Base-by-base conservation (phyloP, 2,113 vertebrate genomes). In the Apaloderma vittatum region DNA sequence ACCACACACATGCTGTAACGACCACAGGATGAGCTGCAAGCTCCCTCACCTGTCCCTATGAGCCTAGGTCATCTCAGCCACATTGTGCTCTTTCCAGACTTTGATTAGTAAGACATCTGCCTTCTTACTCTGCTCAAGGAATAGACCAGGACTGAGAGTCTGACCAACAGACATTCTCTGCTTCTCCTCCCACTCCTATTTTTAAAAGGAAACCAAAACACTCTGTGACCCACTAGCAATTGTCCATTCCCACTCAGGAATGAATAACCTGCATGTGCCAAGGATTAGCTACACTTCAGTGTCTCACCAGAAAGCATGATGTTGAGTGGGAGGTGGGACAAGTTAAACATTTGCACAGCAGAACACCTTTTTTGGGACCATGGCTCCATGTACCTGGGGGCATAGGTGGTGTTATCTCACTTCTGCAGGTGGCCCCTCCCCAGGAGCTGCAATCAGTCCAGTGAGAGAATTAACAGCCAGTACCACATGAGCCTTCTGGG, bases 1-100 rank as follows among this genome's bases (percentile, higher is more conserved):
- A 58, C 59, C 48, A 10, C 2, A 3, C 30, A 26, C 2, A 6
- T 8, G 52, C 65, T 57, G 27, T 26, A 51, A 70, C 0, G 0
- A 55, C 63, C 67, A 19, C 0, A 6, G 51, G 15, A 43, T 0
- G 3, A 61, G 48, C 62, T 80, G 36, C 17, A 34, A 90, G 26
- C 11, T 45, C 17, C 62, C 14, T 4, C 2, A 4, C 5, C 3
- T 34, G 57, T 63, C 78, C n/a, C 46, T 16, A 11, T 4, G 23
- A 70, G 27, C 24, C 15, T 40, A 70, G 36, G 27, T 40, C 45
- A 37, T 26, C 54, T 85, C 73, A 15, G 65, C 51, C 52, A 18
- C 40, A 36, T 12, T 1, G 0, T 16, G 22, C 36, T 48, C 86
- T 62, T 45, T 78, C 16, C 54, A 77, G 55, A n/a, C 36, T 86